Conservation (phyloP, 2,888 invertebrate species). For the Eremobia ochroleuca region DNA sequence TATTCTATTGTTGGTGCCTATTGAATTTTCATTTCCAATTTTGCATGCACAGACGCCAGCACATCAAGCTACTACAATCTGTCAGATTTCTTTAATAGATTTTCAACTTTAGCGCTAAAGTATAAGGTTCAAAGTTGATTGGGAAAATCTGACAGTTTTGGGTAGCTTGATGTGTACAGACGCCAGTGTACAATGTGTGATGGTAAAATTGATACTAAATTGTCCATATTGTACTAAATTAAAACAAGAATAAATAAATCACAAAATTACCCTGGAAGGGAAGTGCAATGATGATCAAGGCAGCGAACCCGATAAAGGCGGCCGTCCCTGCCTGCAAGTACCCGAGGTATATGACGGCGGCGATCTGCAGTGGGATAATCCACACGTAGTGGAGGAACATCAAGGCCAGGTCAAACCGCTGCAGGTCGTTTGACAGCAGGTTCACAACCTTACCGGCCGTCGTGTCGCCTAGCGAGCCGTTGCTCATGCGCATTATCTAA, state of each 20-base stretch:
- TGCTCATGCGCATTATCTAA: constrained; percentile 87
- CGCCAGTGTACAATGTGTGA: too few species aligned
- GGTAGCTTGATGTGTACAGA: too few species aligned
- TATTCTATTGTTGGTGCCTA: neutral
- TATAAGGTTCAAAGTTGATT: too few species aligned
- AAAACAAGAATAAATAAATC: neutral
- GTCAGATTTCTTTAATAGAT: too few species aligned
- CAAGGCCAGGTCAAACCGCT: constrained; percentile 95
- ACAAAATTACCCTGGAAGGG: constrained; percentile 93
- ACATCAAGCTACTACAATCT: too few species aligned
- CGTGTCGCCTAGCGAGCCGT: constrained; percentile 94
- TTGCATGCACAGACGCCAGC: too few species aligned
- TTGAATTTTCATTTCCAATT: neutral
- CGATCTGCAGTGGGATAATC: constrained; percentile 93
- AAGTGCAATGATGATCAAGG: constrained; percentile 92
- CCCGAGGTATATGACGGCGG: constrained; percentile 93
- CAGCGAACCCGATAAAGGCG: constrained; percentile 93
- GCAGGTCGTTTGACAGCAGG: constrained; percentile 96
- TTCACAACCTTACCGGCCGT: constrained; percentile 97
- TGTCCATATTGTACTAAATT: neutral
- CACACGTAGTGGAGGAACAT: constrained; percentile 95
- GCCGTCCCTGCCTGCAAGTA: constrained; percentile 93
- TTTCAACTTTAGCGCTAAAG: too few species aligned
- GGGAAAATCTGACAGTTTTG: too few species aligned
- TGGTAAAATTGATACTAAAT: neutral